Evolutionary conservation across 2,113 vertebrate genomes (phyloP).

Genomic region (Chionomys nivalis): DNA sequence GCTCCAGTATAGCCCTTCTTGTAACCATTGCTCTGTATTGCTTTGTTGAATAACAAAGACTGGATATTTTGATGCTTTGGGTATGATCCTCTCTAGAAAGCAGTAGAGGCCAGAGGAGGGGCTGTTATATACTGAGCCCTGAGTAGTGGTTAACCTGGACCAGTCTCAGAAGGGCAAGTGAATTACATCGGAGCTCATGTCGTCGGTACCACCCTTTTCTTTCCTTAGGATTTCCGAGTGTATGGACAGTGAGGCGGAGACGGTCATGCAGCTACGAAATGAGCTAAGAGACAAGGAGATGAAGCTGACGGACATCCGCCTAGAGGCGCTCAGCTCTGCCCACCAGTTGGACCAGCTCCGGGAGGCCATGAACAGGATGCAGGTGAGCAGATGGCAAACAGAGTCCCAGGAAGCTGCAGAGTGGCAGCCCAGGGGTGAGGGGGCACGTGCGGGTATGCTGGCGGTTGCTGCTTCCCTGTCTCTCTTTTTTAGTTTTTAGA

Average conservation of each 20-base stretch:
- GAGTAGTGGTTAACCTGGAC: background rate
- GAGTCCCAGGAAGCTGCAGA: background rate
- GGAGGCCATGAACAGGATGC: slow-evolving; percentile 99
- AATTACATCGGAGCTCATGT: background rate
- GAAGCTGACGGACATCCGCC: slow-evolving; percentile 97
- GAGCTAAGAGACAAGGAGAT: slow-evolving; percentile 99
- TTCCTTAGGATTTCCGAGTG: slow-evolving; percentile 93
- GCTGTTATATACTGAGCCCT: background rate
- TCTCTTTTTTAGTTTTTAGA: background rate
- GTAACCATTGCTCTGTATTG: background rate
- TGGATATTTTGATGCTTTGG: background rate
- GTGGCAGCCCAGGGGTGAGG: accelerated
- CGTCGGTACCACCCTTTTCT: background rate
- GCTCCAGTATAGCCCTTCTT: background rate
- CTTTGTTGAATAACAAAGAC: background rate
- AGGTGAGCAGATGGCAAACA: slow-evolving; percentile 85
- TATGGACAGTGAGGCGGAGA: slow-evolving; percentile 95
- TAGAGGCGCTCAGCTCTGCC: slow-evolving; percentile 98
- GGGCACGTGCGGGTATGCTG: accelerated
- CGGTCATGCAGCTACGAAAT: slow-evolving; percentile 95
- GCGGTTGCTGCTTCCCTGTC: background rate
- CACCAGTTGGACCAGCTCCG: slow-evolving; percentile 98
- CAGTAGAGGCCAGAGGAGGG: background rate
- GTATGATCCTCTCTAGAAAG: background rate
- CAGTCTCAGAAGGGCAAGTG: background rate